Conservation (phyloP, 2,113 vertebrate genomes). For the Melospiza georgiana region DNA sequence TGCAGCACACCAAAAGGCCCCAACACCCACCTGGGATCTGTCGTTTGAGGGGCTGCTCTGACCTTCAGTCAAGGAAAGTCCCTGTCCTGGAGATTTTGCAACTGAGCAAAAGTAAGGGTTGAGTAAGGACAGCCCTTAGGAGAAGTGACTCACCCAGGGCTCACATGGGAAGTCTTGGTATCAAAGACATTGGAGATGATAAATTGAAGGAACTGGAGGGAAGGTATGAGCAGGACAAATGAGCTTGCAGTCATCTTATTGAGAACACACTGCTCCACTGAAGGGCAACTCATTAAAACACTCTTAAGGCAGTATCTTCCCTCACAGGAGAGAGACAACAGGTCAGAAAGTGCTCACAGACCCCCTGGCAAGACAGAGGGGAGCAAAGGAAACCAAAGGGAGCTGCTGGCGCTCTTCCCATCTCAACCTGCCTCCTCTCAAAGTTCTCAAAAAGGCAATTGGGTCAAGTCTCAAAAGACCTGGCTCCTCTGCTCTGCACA, state of each 20-base stretch:
- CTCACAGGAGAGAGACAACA: not conserved
- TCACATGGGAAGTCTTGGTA: not conserved
- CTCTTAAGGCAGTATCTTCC: not conserved
- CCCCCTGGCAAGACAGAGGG: not conserved
- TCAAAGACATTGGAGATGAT: not conserved
- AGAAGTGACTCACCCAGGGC: not conserved
- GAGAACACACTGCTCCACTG: not conserved
- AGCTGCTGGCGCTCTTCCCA: not conserved
- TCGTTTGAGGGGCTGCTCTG: not conserved
- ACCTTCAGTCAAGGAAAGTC: not conserved
- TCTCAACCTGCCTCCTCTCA: not conserved
- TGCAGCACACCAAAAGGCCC: not conserved
- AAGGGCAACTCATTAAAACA: not conserved
- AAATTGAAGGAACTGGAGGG: not conserved
- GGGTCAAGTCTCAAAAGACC: not conserved
- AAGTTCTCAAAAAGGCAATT: not conserved
- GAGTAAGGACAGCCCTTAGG: not conserved
- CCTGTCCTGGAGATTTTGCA: not conserved
- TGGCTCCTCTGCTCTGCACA: not conserved
- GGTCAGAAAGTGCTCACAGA: not conserved
- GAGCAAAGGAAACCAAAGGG: not conserved
- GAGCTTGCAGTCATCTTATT: not conserved
- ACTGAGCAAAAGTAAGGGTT: not conserved
- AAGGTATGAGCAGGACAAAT: not conserved
- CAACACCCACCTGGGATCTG: rapidly evolving